Conservation (phyloP, 2,113 vertebrate genomes). For the Astur gentilis region DNA sequence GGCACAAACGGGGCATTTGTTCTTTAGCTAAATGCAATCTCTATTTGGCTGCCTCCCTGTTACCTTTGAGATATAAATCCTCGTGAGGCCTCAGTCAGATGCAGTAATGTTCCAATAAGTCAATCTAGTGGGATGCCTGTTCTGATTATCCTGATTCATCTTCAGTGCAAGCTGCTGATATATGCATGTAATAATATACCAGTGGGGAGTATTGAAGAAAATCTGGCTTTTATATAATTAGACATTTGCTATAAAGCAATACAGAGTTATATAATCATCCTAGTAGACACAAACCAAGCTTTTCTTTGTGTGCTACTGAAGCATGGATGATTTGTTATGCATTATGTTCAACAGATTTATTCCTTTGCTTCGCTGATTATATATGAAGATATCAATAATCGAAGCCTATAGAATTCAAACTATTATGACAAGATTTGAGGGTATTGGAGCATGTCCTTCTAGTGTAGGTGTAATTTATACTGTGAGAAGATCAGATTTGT, state of each 20-base stretch:
- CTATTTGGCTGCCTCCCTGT: not conserved
- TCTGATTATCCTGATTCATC: slow-evolving; percentile 23
- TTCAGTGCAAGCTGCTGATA: not conserved
- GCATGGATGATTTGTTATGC: not conserved
- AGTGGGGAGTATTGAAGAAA: not conserved
- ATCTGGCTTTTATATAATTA: slow-evolving; percentile 24
- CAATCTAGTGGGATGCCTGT: not conserved
- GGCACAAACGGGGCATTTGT: slow-evolving; percentile 38
- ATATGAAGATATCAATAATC: not conserved
- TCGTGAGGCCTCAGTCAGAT: not conserved
- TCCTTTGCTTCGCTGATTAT: not conserved
- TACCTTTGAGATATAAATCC: slow-evolving; percentile 25
- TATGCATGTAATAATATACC: not conserved
- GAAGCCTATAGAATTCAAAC: not conserved
- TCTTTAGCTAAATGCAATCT: slow-evolving; percentile 19
- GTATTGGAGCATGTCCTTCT: accelerated
- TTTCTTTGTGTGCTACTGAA: not conserved
- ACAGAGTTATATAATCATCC: not conserved
- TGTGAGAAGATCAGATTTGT: not conserved
- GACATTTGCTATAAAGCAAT: not conserved
- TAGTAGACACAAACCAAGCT: not conserved
- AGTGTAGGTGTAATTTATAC: not conserved
- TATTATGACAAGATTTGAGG: not conserved
- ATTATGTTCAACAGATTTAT: not conserved
- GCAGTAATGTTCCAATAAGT: not conserved